These are phyloP conservation scores for Andrena chrysosceles DNA, from an alignment of 2,888 invertebrate genomes.

Conservation along the genomic window DNA sequence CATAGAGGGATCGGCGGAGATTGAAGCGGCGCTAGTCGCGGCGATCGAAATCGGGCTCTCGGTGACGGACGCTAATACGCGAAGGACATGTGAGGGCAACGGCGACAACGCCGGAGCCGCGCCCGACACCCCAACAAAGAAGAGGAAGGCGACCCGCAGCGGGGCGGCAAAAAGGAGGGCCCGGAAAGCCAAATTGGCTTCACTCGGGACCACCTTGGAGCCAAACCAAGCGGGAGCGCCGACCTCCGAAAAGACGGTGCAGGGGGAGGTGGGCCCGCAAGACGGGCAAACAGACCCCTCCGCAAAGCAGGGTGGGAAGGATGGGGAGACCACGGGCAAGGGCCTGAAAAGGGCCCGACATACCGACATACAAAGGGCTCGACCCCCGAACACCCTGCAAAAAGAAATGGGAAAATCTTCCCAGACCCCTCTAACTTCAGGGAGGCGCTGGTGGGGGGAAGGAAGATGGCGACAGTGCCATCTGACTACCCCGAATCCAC, in stretches of 20 bases:
- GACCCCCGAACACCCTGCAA: not conserved
- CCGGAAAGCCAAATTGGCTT: not conserved
- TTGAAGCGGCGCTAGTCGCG: no score
- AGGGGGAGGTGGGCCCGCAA: not conserved
- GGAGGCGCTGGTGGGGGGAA: not conserved
- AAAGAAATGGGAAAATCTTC: not conserved
- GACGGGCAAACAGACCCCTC: not conserved
- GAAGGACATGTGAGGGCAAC: not conserved
- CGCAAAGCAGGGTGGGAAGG: not conserved
- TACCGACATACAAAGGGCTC: not conserved
- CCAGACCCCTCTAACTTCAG: not conserved
- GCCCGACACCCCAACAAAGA: fast-evolving
- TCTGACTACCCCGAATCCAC: not conserved
- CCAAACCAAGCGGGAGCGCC: not conserved
- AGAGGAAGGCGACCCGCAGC: not conserved
- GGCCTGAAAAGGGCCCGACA: not conserved
- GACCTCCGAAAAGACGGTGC: not conserved
- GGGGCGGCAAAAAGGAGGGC: not conserved
- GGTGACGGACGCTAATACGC: not conserved
- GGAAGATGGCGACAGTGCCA: not conserved
- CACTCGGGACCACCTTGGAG: not conserved
- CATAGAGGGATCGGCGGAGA: not conserved
- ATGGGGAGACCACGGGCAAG: not conserved
- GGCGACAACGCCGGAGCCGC: not conserved
- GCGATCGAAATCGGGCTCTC: not conserved